phyloP scores from a whole-genome alignment of 1,140 invertebrate genomes.

The Anoplolepis gracilipes region DNA sequence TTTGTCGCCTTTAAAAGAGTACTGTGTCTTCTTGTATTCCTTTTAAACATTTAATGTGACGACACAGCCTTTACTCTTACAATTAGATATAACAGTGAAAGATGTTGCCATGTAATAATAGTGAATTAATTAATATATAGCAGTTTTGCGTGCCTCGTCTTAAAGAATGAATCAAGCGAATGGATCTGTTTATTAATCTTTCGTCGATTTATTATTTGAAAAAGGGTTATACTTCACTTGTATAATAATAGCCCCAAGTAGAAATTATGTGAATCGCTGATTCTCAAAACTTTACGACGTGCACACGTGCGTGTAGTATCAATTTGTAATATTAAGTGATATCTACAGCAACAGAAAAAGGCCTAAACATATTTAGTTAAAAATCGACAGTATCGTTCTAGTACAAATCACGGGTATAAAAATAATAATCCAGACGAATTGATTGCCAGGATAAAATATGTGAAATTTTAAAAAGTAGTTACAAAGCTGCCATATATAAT shows the following conservation, averaged over 20 bases:
- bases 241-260: constrained; percentile 36
- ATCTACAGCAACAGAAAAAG: constrained; percentile 47
- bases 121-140: constrained; percentile 28
- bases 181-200: constrained; percentile 58
- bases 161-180: constrained; percentile 65
- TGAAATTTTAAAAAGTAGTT: constrained; percentile 58
- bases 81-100: constrained; percentile 46
- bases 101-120: constrained; percentile 62
- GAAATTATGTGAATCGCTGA: constrained; percentile 18
- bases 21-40: not conserved
- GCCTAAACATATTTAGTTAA: constrained; percentile 67
- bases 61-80: constrained; percentile 35
- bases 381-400: constrained; percentile 55
- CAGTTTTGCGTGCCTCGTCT: constrained; percentile 64
- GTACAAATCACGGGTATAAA: constrained; percentile 58
- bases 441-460: constrained; percentile 25
- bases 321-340: constrained; percentile 42
- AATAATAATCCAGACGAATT: constrained; percentile 52
- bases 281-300: constrained; percentile 13
- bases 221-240: constrained; percentile 31
- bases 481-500: constrained; percentile 61
- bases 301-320: constrained; percentile 10
- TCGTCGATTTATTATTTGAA: constrained; percentile 50
- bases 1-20: constrained; percentile 2
- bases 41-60: constrained; percentile 43